Percentiles rank a stretch among this genome's conserved stretches.
phyloP scores from a whole-genome alignment of 2,113 vertebrate genomes.

The Piprites chloris region DNA sequence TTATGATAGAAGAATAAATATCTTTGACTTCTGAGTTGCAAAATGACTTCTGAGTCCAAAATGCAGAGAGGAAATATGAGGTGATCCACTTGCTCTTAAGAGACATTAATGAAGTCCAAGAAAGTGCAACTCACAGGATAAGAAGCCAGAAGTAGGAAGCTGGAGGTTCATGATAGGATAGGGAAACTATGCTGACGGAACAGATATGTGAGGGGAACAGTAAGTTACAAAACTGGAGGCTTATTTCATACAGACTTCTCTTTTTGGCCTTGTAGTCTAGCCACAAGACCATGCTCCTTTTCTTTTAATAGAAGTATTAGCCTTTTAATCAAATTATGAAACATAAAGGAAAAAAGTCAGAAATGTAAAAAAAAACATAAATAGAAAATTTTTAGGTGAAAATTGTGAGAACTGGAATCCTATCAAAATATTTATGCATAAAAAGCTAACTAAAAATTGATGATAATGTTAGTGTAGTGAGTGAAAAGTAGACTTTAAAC shows the following conservation, averaged over 20 bases:
- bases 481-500: background rate
- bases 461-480: background rate
- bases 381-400: background rate
- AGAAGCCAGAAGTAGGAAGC: slow-evolving; percentile 14
- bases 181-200: background rate
- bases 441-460: background rate
- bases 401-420: background rate
- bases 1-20: background rate
- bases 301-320: background rate
- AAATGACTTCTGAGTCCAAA: background rate
- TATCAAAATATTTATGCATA: background rate
- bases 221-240: background rate
- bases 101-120: background rate
- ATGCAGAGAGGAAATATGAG: background rate
- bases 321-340: background rate
- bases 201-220: background rate
- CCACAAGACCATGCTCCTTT: background rate
- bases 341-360: background rate
- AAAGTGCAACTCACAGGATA: background rate
- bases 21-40: background rate
- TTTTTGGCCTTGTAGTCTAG: background rate
- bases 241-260: background rate
- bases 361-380: background rate
- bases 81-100: background rate
- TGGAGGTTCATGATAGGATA: background rate